phyloP scores from a whole-genome alignment of 2,888 invertebrate species.

The Zygogramma bicolorata region DNA sequence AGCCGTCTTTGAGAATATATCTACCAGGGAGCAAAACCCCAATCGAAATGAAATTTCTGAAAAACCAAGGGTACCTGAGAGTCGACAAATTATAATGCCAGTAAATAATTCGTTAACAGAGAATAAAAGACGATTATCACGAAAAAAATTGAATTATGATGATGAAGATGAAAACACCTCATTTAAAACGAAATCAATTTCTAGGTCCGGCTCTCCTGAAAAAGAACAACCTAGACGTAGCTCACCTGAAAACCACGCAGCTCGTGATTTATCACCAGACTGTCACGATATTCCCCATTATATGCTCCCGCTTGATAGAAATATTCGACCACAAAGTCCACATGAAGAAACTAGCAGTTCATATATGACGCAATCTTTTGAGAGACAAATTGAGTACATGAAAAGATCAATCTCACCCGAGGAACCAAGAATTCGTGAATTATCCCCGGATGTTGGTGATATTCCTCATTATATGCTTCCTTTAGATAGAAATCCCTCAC shows the following conservation, averaged over 20 bases:
- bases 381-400: too few species aligned
- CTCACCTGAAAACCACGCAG: conserved; percentile 35
- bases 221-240: conserved; percentile 36
- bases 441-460: conserved; percentile 14
- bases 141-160: not conserved
- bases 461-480: conserved; percentile 39
- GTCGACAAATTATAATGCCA: not conserved
- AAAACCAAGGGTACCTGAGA: not conserved
- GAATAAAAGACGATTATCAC: not conserved
- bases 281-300: conserved; percentile 57
- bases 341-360: too few species aligned
- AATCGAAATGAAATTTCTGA: not conserved
- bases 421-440: not conserved
- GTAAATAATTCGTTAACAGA: not conserved
- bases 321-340: not conserved
- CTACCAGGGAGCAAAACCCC: conserved; percentile 48
- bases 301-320: conserved; percentile 60
- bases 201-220: conserved; percentile 33
- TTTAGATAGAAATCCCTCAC: conserved; percentile 29
- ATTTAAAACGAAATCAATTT: not conserved
- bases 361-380: too few species aligned
- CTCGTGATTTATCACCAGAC: not conserved
- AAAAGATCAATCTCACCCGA: not conserved
- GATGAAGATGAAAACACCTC: not conserved
- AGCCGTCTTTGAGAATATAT: conserved; percentile 77